Evolutionary conservation across 2,797 vertebrate species (phyloP), one percentile per base, ranked within the genome.

Genomic region (Spea hammondii): DNA sequence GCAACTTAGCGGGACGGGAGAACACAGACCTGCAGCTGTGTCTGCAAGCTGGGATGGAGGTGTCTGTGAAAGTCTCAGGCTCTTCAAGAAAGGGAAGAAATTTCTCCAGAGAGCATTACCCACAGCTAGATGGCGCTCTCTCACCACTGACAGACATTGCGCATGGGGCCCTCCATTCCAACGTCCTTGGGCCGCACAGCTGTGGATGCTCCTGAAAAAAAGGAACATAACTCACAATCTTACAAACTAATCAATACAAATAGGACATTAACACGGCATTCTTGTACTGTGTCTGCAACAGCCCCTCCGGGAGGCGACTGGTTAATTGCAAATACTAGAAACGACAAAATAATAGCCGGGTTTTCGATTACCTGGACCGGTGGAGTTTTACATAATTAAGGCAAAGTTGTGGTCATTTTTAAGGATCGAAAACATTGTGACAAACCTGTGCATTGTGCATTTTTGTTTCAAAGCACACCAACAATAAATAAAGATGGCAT

Each of bases 101-200:
- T 98, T 95, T 11, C 85, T 92, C 98, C 98, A 99, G 9, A 98
- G 93, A 4, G 93, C 92, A 4, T 85, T 79, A 72, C 96, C 95
- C 4, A 96, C 95, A 90, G 95, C 96, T 88, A 97, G 96, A 93
- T 98, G 98, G 94, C 94, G 95, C 94, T 99, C 97, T 95, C 94
- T 97, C 89, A 91, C 92, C 83, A 83, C 88, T 77, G 85, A 92
- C 89, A 90, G 86, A 74, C 88, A 76, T 59, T 90, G 89, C 44
- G 84, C 72, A 0, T 12, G 83, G 76, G 88, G 79, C 83, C 87
- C 87, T 14, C 71, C 0, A 4, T 51, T 90, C 72, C 86, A 86
- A 85, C 85, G 80, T 73, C 91, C 88, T 87, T 91, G 94, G 87
- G 85, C 89, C 82, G 88, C 85, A 49, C 91, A 93, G 83, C 94